Conservation (phyloP, 2,888 invertebrate genomes). For the Drosophila rubida region DNA sequence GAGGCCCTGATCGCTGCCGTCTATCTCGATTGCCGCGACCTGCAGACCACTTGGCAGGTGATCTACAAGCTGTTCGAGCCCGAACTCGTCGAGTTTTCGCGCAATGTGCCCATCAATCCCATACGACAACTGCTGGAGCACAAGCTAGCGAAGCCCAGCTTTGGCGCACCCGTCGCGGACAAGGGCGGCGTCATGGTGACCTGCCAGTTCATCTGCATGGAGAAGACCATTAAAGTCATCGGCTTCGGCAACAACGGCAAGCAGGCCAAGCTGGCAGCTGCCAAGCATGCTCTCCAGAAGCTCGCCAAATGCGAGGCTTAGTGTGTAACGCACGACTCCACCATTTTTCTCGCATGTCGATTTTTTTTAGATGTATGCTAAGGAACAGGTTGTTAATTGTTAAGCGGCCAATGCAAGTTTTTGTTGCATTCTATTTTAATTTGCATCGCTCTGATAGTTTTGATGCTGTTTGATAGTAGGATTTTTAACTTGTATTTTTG, state of each 20-base stretch:
- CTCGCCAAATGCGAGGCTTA: slow-evolving; percentile 56
- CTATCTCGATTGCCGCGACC: slow-evolving; percentile 92
- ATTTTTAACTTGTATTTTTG: not conserved
- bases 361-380: not conserved
- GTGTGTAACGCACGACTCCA: not conserved
- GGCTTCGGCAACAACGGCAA: slow-evolving; percentile 90
- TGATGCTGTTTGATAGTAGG: too few relatives aligned
- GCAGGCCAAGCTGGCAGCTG: slow-evolving; percentile 91
- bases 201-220: slow-evolving; percentile 87
- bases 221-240: slow-evolving; percentile 87
- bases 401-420: not conserved
- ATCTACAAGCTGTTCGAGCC: slow-evolving; percentile 93
- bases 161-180: slow-evolving; percentile 84
- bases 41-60: slow-evolving; percentile 92
- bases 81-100: slow-evolving; percentile 93
- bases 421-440: too few relatives aligned
- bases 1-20: slow-evolving; percentile 96
- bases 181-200: slow-evolving; percentile 86
- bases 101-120: slow-evolving; percentile 94
- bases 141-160: slow-evolving; percentile 90
- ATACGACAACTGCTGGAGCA: slow-evolving; percentile 94
- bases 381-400: not conserved
- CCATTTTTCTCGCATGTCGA: not conserved
- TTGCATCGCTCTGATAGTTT: too few relatives aligned
- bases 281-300: slow-evolving; percentile 90